Base-by-base conservation (phyloP, 2,797 vertebrate genomes). In the Rhinatrema bivittatum region DNA sequence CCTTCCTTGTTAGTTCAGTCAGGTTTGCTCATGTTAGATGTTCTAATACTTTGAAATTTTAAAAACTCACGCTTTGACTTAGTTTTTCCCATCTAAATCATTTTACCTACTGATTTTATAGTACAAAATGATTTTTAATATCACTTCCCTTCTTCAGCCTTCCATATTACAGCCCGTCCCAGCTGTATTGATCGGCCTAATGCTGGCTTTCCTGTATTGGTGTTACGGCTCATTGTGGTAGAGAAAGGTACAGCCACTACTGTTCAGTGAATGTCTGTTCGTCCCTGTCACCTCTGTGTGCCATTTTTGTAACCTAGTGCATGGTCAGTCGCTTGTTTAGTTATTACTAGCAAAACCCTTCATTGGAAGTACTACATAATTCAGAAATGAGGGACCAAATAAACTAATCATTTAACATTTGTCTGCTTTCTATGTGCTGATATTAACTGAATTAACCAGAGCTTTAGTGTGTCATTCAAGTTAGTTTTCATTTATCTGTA, bases 191-290 rank as follows among this genome's bases (percentile, higher is more conserved):
- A 92, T 98, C 89, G 90, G 91, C 87, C 91, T 98, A 88, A 86
- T 94, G 91, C 91, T 98, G 94, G 94, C 88, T 93, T 91, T 98
- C 93, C 90, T 97, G 88, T 98, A 93, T 91, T 98, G 95, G 93
- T 98, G 91, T 93, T 94, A 91, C 89, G 86, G 91, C 89, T 92
- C 93, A 84, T 94, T 97, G 88, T 98, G 94, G 93, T 98, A 98
- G 94, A 81, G 81, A 93, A 93, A 98, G 95, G 95, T 98, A 98
- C 88, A 92, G 85, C 85, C 85, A 87, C 80, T 86, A 82, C 81
- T 87, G 85, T 90, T 72, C 68, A 81, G 83, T 89, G 74, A 31
- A 58, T 86, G 79, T 89, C 76, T 91, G 85, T 90, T 80, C 80
- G 85, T 91, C 71, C 75, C 80, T 68, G 50, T 79, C 80, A 82